These are phyloP conservation scores for Diplazon laetatorius DNA, from an alignment of 2,888 invertebrate species.

Conservation along the genomic window DNA sequence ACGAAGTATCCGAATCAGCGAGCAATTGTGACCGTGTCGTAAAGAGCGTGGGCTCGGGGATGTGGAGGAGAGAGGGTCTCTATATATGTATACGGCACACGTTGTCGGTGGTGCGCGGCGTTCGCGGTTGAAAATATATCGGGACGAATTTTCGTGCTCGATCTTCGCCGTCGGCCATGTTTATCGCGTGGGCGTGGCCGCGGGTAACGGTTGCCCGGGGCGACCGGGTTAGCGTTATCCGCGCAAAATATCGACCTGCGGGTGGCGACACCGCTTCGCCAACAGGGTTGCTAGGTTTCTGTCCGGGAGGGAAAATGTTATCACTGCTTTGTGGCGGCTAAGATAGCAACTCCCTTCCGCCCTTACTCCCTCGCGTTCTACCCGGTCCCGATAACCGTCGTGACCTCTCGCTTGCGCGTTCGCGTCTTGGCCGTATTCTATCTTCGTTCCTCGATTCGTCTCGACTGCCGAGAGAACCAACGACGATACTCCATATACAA, in stretches of 20 bases:
- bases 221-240: conserved; percentile 66
- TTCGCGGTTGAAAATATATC: conserved; percentile 21
- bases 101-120: not conserved
- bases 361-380: conserved; percentile 23
- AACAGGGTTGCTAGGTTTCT: conserved; percentile 81
- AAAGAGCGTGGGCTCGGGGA: not conserved
- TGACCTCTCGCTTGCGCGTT: conserved; percentile 21
- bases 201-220: conserved; percentile 65
- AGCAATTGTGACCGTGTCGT: conserved; percentile 1
- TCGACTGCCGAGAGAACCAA: not conserved
- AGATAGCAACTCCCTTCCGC: conserved; percentile 80
- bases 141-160: conserved; percentile 37
- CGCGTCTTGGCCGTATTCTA: conserved; percentile 57
- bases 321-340: conserved; percentile 83
- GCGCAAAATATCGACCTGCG: conserved; percentile 68
- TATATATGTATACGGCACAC: no score
- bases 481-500: not conserved
- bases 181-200: conserved; percentile 79
- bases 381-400: not conserved
- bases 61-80: no score
- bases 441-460: conserved; percentile 24
- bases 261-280: conserved; percentile 64
- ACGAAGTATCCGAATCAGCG: conserved; percentile 20
- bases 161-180: conserved; percentile 77
- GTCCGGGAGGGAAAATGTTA: conserved; percentile 82